Base-by-base conservation (phyloP, 2,888 invertebrate species). In the Standfussiana lucernea region DNA sequence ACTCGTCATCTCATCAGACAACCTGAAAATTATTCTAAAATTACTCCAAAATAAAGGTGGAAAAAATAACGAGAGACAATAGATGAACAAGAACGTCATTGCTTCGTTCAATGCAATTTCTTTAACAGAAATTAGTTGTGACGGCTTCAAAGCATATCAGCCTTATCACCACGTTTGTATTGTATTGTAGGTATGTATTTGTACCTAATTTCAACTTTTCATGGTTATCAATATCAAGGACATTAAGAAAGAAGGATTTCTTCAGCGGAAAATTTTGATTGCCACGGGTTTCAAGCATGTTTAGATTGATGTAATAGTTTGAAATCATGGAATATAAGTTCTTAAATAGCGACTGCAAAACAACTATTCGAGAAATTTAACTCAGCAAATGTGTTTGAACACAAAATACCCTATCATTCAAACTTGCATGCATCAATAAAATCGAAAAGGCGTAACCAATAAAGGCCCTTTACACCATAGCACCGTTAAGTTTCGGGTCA, bases 401-500 rank as follows among this genome's bases (percentile, higher is more conserved):
- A 24, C 13, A 53, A 64, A n/a, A 37, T 40, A 18, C 50, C 32
- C 28, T 35, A 61, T 66, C 40, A 67, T 42, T 50, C 28, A 45
- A 53, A 53, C 40, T 35, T 42, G 56, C 24, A 64, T 15, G 18
- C 35, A 77, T 72, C 50, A 35, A 64, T 73, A 82, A 66, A 84
- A 84, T 66, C 59, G 42, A 47, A 75, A 62, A 69, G 56, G 56
- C 67, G 79, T 73, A 21, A 61, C 70, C 61, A 77, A 68, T 71
- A 62, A 68, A 59, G 80, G 70, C 88, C 79, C 79, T 86, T 79
- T 68, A 47, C 24, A 80, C 61, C 75, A 24, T 64, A n/a, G 45
- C 69, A 85, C 87, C 84, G 86, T 80, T 87, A 87, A 50, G 67
- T 65, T 72, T 72, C 65, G 79, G 81, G 84, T 86, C 84, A 88